Conservation (phyloP, 30 jellyfish, hydroid and myxozoan species). For the Aurelia coerulea region DNA sequence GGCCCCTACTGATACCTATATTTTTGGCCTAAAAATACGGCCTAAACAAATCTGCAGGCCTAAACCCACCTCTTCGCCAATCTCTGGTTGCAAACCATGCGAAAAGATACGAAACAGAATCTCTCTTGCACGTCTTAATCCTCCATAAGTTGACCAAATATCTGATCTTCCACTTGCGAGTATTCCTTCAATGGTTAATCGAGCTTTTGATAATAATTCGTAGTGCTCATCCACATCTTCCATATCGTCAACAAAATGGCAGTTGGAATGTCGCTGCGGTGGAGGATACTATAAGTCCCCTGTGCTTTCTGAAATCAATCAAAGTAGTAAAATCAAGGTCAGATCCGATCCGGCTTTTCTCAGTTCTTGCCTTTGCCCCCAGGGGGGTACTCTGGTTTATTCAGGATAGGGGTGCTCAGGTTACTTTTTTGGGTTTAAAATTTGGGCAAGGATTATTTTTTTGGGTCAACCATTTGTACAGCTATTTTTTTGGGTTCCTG, state of each 20-base stretch:
- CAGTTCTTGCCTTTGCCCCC: too few species aligned
- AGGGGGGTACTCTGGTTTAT: too few species aligned
- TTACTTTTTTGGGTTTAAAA: too few species aligned
- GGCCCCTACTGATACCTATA: too few species aligned
- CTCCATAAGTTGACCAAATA: constrained; percentile 93
- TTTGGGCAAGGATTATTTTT: too few species aligned
- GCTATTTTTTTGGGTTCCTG: too few species aligned
- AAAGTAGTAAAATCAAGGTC: too few species aligned
- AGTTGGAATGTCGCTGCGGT: not conserved
- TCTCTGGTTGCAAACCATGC: constrained; percentile 54
- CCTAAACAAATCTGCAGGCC: not conserved
- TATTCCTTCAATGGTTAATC: constrained; percentile 86
- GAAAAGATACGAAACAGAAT: constrained; percentile 38
- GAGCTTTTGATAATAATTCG: constrained; percentile 27
- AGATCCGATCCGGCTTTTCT: too few species aligned
- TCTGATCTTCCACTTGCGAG: constrained; percentile 79
- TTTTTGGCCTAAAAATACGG: too few species aligned
- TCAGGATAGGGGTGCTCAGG: too few species aligned
- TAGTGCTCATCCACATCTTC: constrained; percentile 9
- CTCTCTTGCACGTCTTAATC: constrained; percentile 76
- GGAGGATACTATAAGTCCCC: not conserved
- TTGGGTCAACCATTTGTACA: too few species aligned
- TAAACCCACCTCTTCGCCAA: constrained; percentile 40
- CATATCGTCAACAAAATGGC: constrained; percentile 6
- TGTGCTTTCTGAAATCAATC: too few species aligned